Conservation (phyloP, 2,797 vertebrate species). For the Enteromius mattozi region DNA sequence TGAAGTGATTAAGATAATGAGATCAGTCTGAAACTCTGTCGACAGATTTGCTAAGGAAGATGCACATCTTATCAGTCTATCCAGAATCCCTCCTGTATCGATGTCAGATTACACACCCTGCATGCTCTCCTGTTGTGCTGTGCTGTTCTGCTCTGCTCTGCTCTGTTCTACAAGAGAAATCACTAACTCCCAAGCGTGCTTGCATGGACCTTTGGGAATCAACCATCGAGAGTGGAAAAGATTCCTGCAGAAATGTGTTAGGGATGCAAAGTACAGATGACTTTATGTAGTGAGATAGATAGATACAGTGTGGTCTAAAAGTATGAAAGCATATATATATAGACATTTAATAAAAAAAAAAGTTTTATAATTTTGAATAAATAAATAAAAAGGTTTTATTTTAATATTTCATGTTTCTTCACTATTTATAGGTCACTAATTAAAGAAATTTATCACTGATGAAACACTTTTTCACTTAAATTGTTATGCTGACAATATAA, state of each 20-base stretch:
- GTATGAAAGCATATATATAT: not conserved
- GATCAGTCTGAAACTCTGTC: slow-evolving; percentile 33
- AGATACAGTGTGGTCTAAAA: slow-evolving; percentile 4
- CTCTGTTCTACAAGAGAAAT: slow-evolving; percentile 60
- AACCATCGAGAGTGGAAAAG: slow-evolving; percentile 73
- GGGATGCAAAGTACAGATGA: not conserved
- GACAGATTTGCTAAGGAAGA: slow-evolving; percentile 52
- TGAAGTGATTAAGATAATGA: slow-evolving; percentile 53
- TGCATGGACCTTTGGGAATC: slow-evolving; percentile 70
- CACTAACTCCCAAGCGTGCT: slow-evolving; percentile 59
- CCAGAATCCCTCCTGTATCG: slow-evolving; percentile 42
- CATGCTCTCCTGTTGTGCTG: slow-evolving; percentile 45
- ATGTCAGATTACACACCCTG: slow-evolving; percentile 55
- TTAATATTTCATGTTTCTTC: not conserved
- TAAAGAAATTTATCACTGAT: not conserved
- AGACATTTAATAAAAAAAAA: too few relatives aligned
- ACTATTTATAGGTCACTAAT: not conserved
- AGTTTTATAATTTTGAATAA: too few relatives aligned
- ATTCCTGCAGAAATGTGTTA: slow-evolving; percentile 52
- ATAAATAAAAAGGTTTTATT: not conserved
- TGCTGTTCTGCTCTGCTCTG: slow-evolving; percentile 48
- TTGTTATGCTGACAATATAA: not conserved
- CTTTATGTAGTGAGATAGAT: not conserved
- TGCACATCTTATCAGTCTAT: slow-evolving; percentile 51
- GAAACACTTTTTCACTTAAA: not conserved